Base-by-base conservation (phyloP, 2,888 invertebrate species). In the Tipula lateralis region DNA sequence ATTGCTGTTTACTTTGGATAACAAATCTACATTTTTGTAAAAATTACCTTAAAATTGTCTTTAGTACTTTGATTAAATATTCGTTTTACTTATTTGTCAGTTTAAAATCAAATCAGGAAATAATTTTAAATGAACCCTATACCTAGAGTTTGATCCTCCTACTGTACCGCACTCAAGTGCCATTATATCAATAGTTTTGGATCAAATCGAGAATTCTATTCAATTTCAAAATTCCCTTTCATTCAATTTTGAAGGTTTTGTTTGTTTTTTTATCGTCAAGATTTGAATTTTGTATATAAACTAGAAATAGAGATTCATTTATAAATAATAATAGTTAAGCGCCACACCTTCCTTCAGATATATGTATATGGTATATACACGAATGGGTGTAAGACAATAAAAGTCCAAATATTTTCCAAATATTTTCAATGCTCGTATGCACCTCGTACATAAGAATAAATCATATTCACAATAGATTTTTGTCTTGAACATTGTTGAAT, bases 401-500 rank as follows among this genome's bases (percentile, higher is more conserved):
- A 66, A 19, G 66, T 66, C 66, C 66, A 50, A 50, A 50, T 50
- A 50, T 50, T 50, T 50, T 19, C 16, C 44, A 19, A 66, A 66
- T 24, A 66, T 24, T 66, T 9, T 66, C 13, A 12, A 66, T n/a
- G 13, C 13, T 39, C 39, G 12, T 9, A 39, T n/a, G 39, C 13
- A 12, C 13, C 39, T n/a, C n/a, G 9, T 24, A 24, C 24, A 24
- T 66, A 24, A 66, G 24, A 66, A 66, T 66, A 66, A 66, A 66
- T 66, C 66, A 66, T 66, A 66, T 66, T 66, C 66, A 66, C 66
- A 66, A 66, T 66, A 66, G 66, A 66, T 66, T 66, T 66, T 66
- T 66, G 24, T 66, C 66, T 66, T 66, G 66, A 24, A 66, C 24
- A 24, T 66, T 24, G 19, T 66, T 66, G 66, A 66, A 66, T 66